A percentile compares a stretch with the other conserved stretches of the same genome.
These are phyloP conservation scores for Nudaria mundana DNA, from an alignment of 2,888 invertebrate genomes.

Conservation along the genomic window DNA sequence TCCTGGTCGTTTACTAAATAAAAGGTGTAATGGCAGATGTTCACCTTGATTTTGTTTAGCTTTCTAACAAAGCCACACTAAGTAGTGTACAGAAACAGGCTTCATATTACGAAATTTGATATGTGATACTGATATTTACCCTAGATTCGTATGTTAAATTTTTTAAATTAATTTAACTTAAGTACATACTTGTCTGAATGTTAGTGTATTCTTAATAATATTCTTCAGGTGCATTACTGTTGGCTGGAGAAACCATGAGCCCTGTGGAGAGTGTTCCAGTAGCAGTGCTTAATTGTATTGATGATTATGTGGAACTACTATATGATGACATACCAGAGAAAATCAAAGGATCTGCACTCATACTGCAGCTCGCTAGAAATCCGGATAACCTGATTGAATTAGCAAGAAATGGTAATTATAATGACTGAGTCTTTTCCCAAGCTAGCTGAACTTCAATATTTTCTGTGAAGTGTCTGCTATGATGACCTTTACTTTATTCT, in stretches of 20 bases:
- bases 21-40: background rate
- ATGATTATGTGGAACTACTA: conserved; percentile 96
- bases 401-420: conserved; percentile 91
- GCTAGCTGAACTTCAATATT: too few relatives aligned
- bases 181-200: too few relatives aligned
- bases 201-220: too few relatives aligned
- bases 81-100: background rate
- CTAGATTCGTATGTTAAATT: too few relatives aligned
- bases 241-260: conserved; percentile 50
- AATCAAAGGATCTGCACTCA: conserved; percentile 94
- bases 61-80: conserved; percentile 1
- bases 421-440: background rate
- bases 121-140: background rate
- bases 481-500: too few relatives aligned
- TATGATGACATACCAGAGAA: conserved; percentile 98
- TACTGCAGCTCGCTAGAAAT: conserved; percentile 94
- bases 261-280: conserved; percentile 80
- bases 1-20: background rate
- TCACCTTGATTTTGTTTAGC: conserved; percentile 2
- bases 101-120: background rate
- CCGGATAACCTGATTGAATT: conserved; percentile 96
- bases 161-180: too few relatives aligned
- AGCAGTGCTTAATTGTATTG: conserved; percentile 90
- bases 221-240: too few relatives aligned
- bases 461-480: background rate